Percentiles rank a stretch among this genome's conserved stretches.
These are phyloP conservation scores for Sciurus vulgaris DNA, from an alignment of 2,797 vertebrate genomes.

Conservation along the genomic window DNA sequence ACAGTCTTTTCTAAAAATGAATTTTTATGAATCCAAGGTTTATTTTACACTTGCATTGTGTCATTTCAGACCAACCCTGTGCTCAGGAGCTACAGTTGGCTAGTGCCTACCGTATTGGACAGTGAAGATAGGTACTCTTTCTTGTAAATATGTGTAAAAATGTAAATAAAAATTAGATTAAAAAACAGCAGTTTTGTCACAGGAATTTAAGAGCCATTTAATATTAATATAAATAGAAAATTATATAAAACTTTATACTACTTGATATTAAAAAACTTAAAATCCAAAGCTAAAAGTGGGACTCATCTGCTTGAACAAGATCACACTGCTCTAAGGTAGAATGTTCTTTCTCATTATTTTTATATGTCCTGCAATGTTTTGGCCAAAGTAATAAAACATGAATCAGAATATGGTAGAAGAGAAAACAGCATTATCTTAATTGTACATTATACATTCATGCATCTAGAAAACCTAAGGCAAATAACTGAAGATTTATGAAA, in stretches of 20 bases:
- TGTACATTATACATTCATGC: neutral
- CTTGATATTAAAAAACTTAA: slow-evolving; percentile 30
- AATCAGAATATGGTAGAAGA: slow-evolving; percentile 16
- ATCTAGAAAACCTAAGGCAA: neutral
- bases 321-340: neutral
- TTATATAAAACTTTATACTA: neutral
- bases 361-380: slow-evolving; percentile 28
- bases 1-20: neutral
- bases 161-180: neutral
- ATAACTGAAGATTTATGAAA: neutral
- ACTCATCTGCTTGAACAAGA: neutral
- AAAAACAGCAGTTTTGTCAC: neutral
- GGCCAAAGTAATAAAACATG: neutral
- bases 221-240: neutral
- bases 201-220: slow-evolving; percentile 8
- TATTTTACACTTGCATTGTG: neutral
- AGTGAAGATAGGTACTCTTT: neutral
- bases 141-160: neutral
- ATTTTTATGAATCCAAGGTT: neutral
- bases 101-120: neutral
- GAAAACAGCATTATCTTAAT: slow-evolving; percentile 35
- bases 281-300: slow-evolving; percentile 5
- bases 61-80: neutral
- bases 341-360: neutral
- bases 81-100: neutral